Evolutionary conservation across 35 echinoderm and acorn worm genomes (phyloP).

Genomic region (Heliocidaris tuberculata): DNA sequence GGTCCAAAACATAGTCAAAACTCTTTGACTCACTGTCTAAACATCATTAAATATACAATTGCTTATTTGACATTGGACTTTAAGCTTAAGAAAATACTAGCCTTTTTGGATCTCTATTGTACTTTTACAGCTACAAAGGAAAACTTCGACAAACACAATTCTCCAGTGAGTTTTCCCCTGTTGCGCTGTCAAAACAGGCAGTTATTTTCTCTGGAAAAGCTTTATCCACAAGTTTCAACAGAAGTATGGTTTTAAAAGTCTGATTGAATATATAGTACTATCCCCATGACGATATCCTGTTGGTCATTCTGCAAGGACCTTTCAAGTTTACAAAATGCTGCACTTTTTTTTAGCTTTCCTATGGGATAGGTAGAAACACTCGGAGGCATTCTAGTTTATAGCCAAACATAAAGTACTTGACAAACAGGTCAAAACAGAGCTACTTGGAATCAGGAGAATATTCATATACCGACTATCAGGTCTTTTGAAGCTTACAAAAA

Average conservation of each 20-base stretch:
- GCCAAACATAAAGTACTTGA: neutral
- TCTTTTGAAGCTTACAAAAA: too few relatives aligned
- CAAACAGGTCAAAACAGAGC: neutral
- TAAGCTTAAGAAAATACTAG: slow-evolving; percentile 5
- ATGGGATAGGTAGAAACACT: neutral
- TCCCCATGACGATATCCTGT: neutral
- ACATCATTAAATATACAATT: slow-evolving; percentile 14
- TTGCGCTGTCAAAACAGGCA: neutral
- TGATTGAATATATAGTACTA: neutral
- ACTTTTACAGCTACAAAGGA: neutral
- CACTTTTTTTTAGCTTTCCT: neutral
- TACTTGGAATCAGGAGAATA: neutral
- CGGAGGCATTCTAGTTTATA: neutral
- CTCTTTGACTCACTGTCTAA: neutral
- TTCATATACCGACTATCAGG: too few relatives aligned
- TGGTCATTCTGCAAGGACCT: neutral
- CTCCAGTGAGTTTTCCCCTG: neutral
- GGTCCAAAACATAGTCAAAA: neutral
- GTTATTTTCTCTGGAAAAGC: neutral
- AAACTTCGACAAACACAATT: neutral
- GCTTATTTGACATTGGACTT: slow-evolving; percentile 17
- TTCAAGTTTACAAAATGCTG: neutral
- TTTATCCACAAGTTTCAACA: slow-evolving; percentile 8
- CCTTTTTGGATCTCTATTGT: neutral
- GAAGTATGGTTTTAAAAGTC: neutral